Conservation (phyloP, 2,888 invertebrate species). For the Cephus pygmeus region DNA sequence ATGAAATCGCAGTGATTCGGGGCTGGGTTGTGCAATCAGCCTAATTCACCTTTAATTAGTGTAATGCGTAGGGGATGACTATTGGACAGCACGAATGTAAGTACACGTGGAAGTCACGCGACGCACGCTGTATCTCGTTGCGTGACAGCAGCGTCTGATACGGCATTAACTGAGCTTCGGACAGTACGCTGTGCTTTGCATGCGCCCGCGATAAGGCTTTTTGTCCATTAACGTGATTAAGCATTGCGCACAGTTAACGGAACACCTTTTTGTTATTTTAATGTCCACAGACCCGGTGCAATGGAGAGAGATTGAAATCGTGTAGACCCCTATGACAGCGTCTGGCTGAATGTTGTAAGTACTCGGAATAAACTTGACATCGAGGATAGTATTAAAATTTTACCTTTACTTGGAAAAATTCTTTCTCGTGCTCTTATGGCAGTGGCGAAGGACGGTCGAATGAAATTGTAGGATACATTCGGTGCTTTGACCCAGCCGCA, state of each 20-base stretch:
- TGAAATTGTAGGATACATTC: background rate
- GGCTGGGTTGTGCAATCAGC: conserved; percentile 38
- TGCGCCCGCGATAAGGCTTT: conserved; percentile 43
- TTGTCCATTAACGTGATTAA: conserved; percentile 62
- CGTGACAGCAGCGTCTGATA: conserved; percentile 47
- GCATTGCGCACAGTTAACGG: conserved; percentile 37
- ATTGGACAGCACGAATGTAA: conserved; percentile 30
- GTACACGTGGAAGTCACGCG: conserved; percentile 48
- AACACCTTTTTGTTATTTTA: background rate
- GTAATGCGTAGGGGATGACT: conserved; percentile 43
- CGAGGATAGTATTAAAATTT: background rate
- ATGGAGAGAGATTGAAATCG: background rate
- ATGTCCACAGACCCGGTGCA: background rate
- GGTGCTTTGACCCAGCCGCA: background rate
- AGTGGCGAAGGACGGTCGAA: background rate
- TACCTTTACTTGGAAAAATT: background rate
- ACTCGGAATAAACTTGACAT: background rate
- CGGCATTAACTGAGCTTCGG: conserved; percentile 37
- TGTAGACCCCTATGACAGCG: background rate
- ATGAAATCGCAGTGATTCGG: conserved; percentile 10
- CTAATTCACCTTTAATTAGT: conserved; percentile 56
- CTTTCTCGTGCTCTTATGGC: background rate
- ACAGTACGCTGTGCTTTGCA: conserved; percentile 43
- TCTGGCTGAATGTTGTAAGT: background rate
- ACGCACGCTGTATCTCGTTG: conserved; percentile 45